A percentile compares a stretch with the other conserved stretches of the same genome.
These are phyloP conservation scores for Hylomyscus alleni DNA, from an alignment of 2,797 vertebrate genomes.

Conservation along the genomic window DNA sequence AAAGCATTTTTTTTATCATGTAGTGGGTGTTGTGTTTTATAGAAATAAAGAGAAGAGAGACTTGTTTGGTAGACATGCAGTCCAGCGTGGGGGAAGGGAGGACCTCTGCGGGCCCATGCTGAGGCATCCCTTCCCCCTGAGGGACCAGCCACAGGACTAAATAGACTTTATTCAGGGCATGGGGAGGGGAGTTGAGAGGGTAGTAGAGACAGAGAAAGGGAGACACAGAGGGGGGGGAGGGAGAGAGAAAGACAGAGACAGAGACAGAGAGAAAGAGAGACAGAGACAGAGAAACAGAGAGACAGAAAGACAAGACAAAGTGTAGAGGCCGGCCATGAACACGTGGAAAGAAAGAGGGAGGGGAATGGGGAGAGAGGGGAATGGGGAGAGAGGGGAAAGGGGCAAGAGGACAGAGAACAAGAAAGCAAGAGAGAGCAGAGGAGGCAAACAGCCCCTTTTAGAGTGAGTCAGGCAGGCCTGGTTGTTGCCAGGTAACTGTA, in stretches of 20 bases:
- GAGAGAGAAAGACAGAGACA: too few relatives aligned
- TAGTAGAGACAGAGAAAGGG: too few relatives aligned
- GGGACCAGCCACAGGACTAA: background rate
- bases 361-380: too few relatives aligned
- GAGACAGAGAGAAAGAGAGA: too few relatives aligned
- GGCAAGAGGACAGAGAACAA: background rate
- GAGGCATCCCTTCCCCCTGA: background rate
- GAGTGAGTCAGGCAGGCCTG: background rate
- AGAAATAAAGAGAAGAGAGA: background rate
- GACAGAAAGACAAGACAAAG: too few relatives aligned
- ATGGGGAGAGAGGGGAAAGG: background rate
- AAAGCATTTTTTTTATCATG: background rate
- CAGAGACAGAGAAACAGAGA: too few relatives aligned
- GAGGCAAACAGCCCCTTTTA: background rate
- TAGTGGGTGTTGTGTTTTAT: background rate
- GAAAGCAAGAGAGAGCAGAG: background rate
- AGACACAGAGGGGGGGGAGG: fast-evolving
- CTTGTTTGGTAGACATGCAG: background rate
- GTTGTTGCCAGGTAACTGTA: background rate
- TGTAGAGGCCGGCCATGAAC: too few relatives aligned
- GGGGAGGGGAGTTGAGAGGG: too few relatives aligned
- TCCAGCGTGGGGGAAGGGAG: background rate
- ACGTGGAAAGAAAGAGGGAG: too few relatives aligned
- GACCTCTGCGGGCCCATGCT: too few relatives aligned
- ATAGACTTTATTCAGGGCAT: background rate